Base-by-base conservation (phyloP, 2,797 vertebrate species). In the Tenualosa ilisha region DNA sequence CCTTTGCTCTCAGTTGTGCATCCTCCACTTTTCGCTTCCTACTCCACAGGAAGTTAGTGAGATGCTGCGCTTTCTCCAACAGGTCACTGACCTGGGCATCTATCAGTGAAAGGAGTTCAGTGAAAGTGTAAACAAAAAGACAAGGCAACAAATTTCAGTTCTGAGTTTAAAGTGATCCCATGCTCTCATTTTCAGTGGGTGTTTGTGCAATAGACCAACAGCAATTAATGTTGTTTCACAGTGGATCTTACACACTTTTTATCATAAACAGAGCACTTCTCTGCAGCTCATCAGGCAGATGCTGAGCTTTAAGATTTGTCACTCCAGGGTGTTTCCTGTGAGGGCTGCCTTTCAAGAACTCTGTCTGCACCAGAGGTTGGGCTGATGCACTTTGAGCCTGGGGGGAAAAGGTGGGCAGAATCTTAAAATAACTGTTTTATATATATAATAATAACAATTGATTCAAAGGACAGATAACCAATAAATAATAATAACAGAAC, bases 21-120 rank as follows among this genome's bases (percentile, higher is more conserved):
- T 94, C 89, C 40, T 97, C 97, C 0, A 91, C 11, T 0, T 95
- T 93, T 63, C 97, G 91, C 89, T 96, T 97, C 63, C 97, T 94
- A 91, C 96, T 97, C 97, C 97, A 98, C 82, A 97, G 91, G 88
- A 95, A 94, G 92, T 96, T 96, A 0, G 91, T 93, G 84, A 98
- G 92, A 12, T 89, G 91, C 0, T 56, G 88, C 4, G 90, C 82
- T 22, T 91, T 93, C 2, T 95, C 93, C 0, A 92, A 40, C 84
- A 97, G 82, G 17, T 83, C 84, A 6, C 84, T 81, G 51, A 96
- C 31, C 7, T 94, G 46, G 59, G 90, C 91, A 61, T 88, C 97
- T 98, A 13, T 2, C 87, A 65, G 84, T 9, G 5, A 50, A 86
- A 17, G 75, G 50, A 54, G 56, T 59, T 2, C 3, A 59, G 46